phyloP scores from a whole-genome alignment of 2,113 vertebrate species.

The Galemys pyrenaicus region DNA sequence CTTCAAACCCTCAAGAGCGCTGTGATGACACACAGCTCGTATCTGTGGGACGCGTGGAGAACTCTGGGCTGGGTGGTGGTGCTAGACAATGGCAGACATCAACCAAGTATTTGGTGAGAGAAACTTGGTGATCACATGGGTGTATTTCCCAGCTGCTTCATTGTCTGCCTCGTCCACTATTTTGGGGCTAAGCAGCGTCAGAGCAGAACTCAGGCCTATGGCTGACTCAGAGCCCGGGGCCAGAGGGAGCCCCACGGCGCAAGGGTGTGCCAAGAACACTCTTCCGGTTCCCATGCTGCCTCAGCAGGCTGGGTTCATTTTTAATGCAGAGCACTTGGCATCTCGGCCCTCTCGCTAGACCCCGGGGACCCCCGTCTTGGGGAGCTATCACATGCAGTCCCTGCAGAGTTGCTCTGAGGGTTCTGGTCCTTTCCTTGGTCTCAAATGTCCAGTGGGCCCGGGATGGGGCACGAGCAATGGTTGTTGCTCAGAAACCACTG shows the following conservation, averaged over 20 bases:
- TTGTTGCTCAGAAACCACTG: not conserved
- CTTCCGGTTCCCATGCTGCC: not conserved
- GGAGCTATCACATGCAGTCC: not conserved
- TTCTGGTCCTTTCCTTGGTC: not conserved
- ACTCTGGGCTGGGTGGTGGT: not conserved
- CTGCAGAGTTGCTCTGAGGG: not conserved
- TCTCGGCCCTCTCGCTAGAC: not conserved
- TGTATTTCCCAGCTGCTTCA: slow-evolving; percentile 4
- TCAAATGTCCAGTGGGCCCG: not conserved
- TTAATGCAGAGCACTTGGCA: not conserved
- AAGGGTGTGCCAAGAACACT: not conserved
- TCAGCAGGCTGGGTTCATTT: slow-evolving; percentile 18
- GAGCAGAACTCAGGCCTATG: not conserved
- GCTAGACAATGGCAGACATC: slow-evolving; percentile 37
- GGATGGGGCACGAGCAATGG: not conserved
- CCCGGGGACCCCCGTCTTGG: not conserved
- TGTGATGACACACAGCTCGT: not conserved
- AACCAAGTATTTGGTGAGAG: slow-evolving; percentile 42
- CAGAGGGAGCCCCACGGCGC: not conserved
- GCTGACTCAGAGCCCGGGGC: not conserved
- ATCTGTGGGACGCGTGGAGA: slow-evolving; percentile 10
- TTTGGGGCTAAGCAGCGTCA: slow-evolving; percentile 52
- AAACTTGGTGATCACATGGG: not conserved
- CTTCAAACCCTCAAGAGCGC: not conserved
- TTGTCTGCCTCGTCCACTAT: slow-evolving; percentile 1